Conservation (phyloP, 2,797 vertebrate species). For the Silurus lanzhouensis region DNA sequence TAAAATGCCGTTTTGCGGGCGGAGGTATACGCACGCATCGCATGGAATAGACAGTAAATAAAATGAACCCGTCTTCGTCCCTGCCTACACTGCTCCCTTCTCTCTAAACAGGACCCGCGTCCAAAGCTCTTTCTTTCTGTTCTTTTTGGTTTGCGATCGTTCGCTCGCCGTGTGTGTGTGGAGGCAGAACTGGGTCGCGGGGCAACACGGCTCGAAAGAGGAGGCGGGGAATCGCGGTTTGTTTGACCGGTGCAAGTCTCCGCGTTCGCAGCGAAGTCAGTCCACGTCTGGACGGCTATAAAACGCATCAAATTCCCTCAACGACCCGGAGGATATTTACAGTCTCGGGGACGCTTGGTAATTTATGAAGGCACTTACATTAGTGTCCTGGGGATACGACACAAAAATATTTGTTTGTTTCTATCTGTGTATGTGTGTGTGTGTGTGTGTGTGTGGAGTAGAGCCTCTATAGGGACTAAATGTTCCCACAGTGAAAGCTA, state of each 20-base stretch:
- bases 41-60: not conserved
- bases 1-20: not conserved
- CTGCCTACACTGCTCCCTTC: constrained; percentile 57
- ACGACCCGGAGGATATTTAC: not conserved
- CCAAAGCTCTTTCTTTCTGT: not conserved
- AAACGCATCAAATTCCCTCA: not conserved
- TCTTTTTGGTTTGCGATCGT: not conserved
- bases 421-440: constrained; percentile 26
- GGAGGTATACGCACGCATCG: no score
- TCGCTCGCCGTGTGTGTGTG: not conserved
- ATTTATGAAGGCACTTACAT: constrained; percentile 21
- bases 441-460: constrained; percentile 12
- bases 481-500: not conserved
- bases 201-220: constrained; percentile 15
- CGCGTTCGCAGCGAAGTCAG: not conserved
- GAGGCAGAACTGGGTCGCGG: constrained; percentile 4
- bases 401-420: constrained; percentile 5
- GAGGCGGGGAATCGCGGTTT: not conserved
- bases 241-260: constrained; percentile 3
- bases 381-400: not conserved
- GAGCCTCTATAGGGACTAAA: not conserved
- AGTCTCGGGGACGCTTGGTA: not conserved
- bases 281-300: not conserved
- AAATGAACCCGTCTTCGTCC: not conserved
- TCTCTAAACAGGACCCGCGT: constrained; percentile 42